phyloP scores from a whole-genome alignment of 30 jellyfish, hydroid and myxozoan species.

The Aurelia sp. region DNA sequence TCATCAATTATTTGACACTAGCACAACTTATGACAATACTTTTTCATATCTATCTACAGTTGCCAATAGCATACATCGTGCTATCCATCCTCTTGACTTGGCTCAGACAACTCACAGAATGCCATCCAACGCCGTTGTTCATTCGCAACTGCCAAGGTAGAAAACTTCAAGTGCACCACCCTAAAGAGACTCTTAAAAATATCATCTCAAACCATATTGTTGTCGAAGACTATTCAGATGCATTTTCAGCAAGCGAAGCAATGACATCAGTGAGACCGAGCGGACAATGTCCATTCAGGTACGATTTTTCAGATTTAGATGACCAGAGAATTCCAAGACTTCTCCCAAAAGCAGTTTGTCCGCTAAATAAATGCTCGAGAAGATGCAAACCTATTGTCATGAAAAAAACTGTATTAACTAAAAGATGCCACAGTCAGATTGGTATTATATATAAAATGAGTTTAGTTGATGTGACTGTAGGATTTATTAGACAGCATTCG shows the following conservation, averaged over 20 bases:
- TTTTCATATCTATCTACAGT: no score
- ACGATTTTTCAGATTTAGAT: constrained; percentile 40
- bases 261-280: constrained; percentile 23
- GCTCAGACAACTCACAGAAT: no score
- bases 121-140: no score
- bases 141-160: constrained; percentile 5
- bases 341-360: constrained; percentile 39
- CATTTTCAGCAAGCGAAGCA: no score
- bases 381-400: constrained; percentile 17
- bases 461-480: constrained; percentile 13
- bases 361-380: constrained; percentile 19
- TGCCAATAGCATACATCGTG: no score
- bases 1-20: no score
- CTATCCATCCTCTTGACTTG: no score
- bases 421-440: constrained; percentile 21
- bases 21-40: no score
- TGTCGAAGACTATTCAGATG: no score
- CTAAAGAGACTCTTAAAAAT: not conserved
- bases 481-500: constrained; percentile 13
- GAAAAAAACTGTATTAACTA: constrained; percentile 3
- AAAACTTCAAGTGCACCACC: not conserved
- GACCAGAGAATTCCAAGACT: constrained; percentile 39
- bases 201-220: not conserved
- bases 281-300: constrained; percentile 14
- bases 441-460: constrained; percentile 1